A percentile compares a stretch with the other conserved stretches of the same genome.
phyloP scores from a whole-genome alignment of 2,797 vertebrate species.

The Odontamblyopus rebecca region DNA sequence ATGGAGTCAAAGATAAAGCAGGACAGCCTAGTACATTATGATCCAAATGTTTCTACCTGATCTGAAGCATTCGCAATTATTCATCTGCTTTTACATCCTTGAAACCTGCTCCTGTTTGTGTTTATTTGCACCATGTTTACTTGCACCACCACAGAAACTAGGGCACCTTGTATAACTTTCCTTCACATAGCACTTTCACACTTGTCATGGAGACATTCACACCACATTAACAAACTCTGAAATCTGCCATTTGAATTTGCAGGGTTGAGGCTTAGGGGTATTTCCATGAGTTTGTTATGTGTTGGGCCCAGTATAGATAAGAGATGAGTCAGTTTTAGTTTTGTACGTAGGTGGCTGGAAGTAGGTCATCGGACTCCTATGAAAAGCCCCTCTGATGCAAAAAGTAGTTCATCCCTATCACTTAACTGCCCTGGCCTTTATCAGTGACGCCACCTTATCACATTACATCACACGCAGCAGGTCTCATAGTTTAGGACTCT shows the following conservation, averaged over 20 bases:
- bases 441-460: background rate
- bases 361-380: conserved; percentile 43
- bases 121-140: background rate
- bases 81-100: background rate
- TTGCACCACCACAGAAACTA: conserved; percentile 9
- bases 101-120: background rate
- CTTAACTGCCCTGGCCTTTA: background rate
- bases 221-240: conserved; percentile 2
- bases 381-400: conserved; percentile 5
- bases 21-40: background rate
- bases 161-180: conserved; percentile 35
- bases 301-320: conserved; percentile 44
- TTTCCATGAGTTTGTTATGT: conserved; percentile 42
- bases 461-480: background rate
- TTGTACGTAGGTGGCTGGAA: conserved; percentile 25
- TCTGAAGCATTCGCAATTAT: background rate
- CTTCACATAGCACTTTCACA: conserved; percentile 7
- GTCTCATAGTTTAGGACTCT: background rate
- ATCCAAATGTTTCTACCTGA: background rate
- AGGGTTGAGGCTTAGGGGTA: conserved; percentile 1
- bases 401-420: conserved; percentile 5
- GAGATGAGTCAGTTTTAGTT: conserved; percentile 54
- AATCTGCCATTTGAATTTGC: background rate
- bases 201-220: conserved; percentile 16
- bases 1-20: no score